Evolutionary conservation across 2,797 vertebrate species (phyloP).

Genomic region (Remorina albescens): DNA sequence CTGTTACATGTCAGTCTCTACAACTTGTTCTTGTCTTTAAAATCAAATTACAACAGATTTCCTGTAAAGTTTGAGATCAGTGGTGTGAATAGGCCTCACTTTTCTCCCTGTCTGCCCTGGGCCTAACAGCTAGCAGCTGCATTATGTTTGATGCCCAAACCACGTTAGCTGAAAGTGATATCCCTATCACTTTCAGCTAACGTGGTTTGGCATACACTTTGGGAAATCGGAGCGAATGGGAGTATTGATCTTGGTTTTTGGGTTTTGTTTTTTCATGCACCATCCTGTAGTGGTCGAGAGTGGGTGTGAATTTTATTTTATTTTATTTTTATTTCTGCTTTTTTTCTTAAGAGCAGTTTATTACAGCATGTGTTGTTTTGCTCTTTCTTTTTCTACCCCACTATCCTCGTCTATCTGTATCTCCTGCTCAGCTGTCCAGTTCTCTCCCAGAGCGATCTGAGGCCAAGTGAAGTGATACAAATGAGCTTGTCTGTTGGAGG

Average conservation of each 20-base stretch:
- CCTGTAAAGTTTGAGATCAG: slow-evolving; percentile 46
- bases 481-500: slow-evolving; percentile 54
- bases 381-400: slow-evolving; percentile 24
- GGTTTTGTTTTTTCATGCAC: slow-evolving; percentile 53
- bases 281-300: slow-evolving; percentile 45
- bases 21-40: slow-evolving; percentile 25
- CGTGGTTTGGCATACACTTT: slow-evolving; percentile 68
- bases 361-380: slow-evolving; percentile 48
- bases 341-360: slow-evolving; percentile 55
- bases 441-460: slow-evolving; percentile 33
- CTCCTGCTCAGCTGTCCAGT: slow-evolving; percentile 31
- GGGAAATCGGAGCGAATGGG: slow-evolving; percentile 63
- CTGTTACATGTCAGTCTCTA: slow-evolving; percentile 5
- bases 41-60: slow-evolving; percentile 40
- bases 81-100: slow-evolving; percentile 25
- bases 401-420: slow-evolving; percentile 9
- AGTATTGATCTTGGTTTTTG: slow-evolving; percentile 69
- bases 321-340: too few relatives aligned
- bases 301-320: slow-evolving; percentile 64
- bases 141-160: slow-evolving; percentile 70
- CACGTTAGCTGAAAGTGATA: too few relatives aligned
- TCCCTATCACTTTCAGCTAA: slow-evolving; percentile 67
- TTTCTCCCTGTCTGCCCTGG: slow-evolving; percentile 46
- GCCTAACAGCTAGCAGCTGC: slow-evolving; percentile 62
- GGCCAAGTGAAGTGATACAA: slow-evolving; percentile 45